Base-by-base conservation (phyloP, 2,888 invertebrate genomes). In the Axea sp. region DNA sequence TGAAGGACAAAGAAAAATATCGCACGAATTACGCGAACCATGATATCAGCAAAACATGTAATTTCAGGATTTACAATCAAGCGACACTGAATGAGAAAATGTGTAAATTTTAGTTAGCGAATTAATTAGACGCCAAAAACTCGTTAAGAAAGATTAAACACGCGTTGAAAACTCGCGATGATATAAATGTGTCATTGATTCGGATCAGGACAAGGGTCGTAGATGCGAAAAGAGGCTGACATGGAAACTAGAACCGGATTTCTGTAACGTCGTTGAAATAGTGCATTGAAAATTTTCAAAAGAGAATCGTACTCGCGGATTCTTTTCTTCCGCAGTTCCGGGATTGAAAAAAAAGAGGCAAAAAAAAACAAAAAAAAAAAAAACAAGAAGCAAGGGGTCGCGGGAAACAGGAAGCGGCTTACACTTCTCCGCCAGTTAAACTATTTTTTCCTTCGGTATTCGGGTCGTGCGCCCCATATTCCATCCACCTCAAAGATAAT, bases 401-500 rank as follows among this genome's bases (percentile, higher is more conserved):
- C 19, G 39, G 31, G 55, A 30, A 62, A 26, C 57, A 47, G 62
- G 62, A 71, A 71, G 33, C 53, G 45, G 37, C 55, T 60, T 47
- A 55, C 62, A 22, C 53, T 11, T 22, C 14, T 17, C 31, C 41
- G 39, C 9, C 57, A 68, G 57, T 51, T 37, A 60, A 69, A 60
- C 60, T 60, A 71, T 71, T 55, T 62, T 59, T 71, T 71, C 47
- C 69, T 30, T 47, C 69, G 60, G 69, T 60, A 69, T 71, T 62
- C 69, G 69, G 55, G 69, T 62, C 60, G 69, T 45, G 69, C 22
- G 69, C 30, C 45, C 24, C 57, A 67, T 72, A 80, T 81, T 77
- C 71, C 73, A 33, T n/a, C 65, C 65, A 41, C 73, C 64, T 78
- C 75, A 71, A 77, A 81, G 77, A 80, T 81, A 81, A 80, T 81